A percentile compares a stretch with the other conserved stretches of the same genome.
These are phyloP conservation scores for Hassar affinis DNA, from an alignment of 2,113 vertebrate species.

Conservation along the genomic window DNA sequence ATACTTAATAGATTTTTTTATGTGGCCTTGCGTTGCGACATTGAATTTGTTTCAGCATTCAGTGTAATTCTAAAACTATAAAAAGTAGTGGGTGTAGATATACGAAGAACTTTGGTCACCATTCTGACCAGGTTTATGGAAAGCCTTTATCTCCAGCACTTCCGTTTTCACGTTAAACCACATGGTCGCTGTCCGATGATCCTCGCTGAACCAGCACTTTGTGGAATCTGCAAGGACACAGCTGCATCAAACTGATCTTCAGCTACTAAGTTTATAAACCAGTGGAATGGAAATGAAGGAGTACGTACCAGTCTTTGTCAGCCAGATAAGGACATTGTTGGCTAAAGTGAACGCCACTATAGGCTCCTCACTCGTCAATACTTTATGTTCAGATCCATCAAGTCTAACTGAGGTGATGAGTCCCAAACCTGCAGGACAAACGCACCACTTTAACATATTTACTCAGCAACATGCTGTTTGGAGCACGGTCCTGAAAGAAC, in stretches of 20 bases:
- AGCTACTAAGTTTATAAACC: not conserved
- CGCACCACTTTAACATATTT: not conserved
- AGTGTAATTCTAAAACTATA: too few species aligned
- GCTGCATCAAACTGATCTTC: not conserved
- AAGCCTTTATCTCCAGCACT: conserved; percentile 78
- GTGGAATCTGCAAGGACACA: conserved; percentile 65
- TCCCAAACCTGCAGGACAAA: conserved; percentile 67
- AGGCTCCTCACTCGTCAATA: conserved; percentile 67
- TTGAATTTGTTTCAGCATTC: not conserved
- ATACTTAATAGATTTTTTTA: too few species aligned
- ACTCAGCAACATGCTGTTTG: not conserved
- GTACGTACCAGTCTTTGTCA: conserved; percentile 71
- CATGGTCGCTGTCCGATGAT: conserved; percentile 65
- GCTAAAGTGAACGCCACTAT: conserved; percentile 70
- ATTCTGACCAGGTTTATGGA: conserved; percentile 74
- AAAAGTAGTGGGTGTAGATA: not conserved
- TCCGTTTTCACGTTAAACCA: conserved; percentile 80
- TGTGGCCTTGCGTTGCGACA: not conserved
- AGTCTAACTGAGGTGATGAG: conserved; percentile 71
- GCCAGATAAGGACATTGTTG: conserved; percentile 79
- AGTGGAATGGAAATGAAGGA: not conserved
- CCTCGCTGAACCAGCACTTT: conserved; percentile 79
- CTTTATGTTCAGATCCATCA: conserved; percentile 76
- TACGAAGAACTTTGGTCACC: conserved; percentile 63
- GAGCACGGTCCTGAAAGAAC: not conserved